These are phyloP conservation scores for Meleagris gallopavo DNA, from an alignment of 2,113 vertebrate genomes.

Conservation along the genomic window DNA sequence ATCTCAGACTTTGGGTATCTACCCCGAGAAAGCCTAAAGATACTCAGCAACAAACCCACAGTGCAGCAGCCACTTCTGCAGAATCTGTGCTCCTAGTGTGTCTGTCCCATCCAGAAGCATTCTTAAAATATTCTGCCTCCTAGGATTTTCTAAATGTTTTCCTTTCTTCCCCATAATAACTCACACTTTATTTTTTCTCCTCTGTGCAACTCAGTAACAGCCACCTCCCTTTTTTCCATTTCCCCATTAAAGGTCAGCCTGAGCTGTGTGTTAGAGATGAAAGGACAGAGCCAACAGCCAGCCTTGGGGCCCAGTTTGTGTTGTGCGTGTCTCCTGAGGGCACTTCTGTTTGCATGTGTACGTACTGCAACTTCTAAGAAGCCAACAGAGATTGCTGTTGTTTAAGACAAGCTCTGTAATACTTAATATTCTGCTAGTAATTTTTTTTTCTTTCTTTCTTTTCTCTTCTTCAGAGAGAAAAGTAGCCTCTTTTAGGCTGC, in stretches of 20 bases:
- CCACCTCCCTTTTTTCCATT: conserved; percentile 36
- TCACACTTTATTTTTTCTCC: conserved; percentile 24
- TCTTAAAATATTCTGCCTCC: conserved; percentile 33
- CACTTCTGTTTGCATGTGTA: conserved; percentile 42
- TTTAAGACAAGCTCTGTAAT: conserved; percentile 36
- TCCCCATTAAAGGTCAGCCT: conserved; percentile 56
- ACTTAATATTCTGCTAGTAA: conserved; percentile 7
- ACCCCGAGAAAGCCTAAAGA: background rate
- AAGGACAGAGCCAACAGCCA: conserved; percentile 62
- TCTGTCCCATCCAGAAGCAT: background rate
- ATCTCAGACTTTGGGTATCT: background rate
- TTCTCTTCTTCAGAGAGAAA: conserved; percentile 36
- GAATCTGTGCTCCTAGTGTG: background rate
- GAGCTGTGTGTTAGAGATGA: conserved; percentile 43
- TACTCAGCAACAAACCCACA: background rate
- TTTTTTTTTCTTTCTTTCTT: background rate
- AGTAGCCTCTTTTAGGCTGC: background rate
- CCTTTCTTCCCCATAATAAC: background rate
- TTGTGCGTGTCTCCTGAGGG: conserved; percentile 39
- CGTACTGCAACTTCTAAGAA: conserved; percentile 27
- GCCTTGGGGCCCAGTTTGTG: conserved; percentile 58
- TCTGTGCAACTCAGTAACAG: conserved; percentile 33
- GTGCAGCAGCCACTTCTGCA: background rate
- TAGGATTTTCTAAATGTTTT: conserved; percentile 40
- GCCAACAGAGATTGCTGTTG: conserved; percentile 32